phyloP scores from a whole-genome alignment of 1,140 invertebrate species.

The Heliconius congener region DNA sequence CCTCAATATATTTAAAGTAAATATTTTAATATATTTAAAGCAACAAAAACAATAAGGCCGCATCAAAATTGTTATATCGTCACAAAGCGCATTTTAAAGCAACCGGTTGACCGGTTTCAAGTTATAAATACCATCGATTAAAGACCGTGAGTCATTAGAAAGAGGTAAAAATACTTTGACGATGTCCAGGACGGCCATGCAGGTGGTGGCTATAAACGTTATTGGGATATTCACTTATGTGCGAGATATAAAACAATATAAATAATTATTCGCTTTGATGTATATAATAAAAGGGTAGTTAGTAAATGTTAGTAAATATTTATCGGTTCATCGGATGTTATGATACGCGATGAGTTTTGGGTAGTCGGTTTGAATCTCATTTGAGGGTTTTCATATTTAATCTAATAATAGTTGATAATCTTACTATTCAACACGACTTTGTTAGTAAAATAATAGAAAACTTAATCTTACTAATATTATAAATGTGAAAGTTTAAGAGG shows the following conservation, averaged over 20 bases:
- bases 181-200: conserved; percentile 2
- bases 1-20: neutral
- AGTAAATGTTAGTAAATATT: neutral
- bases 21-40: neutral
- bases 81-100: neutral
- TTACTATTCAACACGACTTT: too few species aligned
- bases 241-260: neutral
- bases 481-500: too few species aligned
- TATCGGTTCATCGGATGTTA: neutral
- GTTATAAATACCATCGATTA: conserved; percentile 13
- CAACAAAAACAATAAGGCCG: neutral
- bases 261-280: neutral
- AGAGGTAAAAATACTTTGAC: conserved; percentile 24
- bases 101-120: neutral
- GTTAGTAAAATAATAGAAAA: too few species aligned
- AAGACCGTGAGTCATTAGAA: conserved; percentile 22
- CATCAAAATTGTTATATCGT: neutral
- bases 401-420: neutral
- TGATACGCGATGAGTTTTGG: neutral
- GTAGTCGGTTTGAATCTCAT: neutral
- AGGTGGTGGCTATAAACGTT: neutral
- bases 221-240: neutral
- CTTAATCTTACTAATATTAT: too few species aligned
- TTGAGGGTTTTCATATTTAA: neutral
- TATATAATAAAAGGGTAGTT: neutral